A percentile compares a stretch with the other conserved stretches of the same genome.
phyloP scores from a whole-genome alignment of 1,140 invertebrate species.

The Cyphomyrmex costatus region DNA sequence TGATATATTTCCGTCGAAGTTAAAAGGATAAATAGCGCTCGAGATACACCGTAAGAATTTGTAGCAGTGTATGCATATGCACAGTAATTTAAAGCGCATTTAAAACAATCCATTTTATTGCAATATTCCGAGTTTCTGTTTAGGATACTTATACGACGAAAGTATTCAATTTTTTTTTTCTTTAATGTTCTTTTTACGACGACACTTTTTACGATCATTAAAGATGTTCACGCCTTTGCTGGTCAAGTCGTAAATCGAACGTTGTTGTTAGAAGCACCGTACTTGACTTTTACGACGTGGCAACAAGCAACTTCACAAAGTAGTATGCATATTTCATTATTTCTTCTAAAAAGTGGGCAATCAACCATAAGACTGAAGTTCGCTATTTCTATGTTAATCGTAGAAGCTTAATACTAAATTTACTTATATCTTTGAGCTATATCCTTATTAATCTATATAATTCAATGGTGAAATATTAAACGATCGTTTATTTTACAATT shows the following conservation, averaged over 20 bases:
- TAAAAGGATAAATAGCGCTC: background rate
- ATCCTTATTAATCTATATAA: background rate
- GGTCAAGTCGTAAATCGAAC: constrained; percentile 10
- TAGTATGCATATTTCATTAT: constrained; percentile 62
- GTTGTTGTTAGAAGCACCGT: background rate
- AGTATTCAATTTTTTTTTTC: constrained; percentile 45
- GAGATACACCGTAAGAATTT: background rate
- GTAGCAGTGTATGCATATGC: background rate
- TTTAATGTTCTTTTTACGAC: background rate
- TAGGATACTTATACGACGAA: background rate
- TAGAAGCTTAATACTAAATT: constrained; percentile 1
- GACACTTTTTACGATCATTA: constrained; percentile 38
- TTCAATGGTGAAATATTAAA: background rate
- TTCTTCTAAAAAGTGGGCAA: background rate
- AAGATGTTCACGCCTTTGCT: constrained; percentile 21
- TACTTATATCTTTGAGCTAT: background rate
- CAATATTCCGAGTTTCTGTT: background rate
- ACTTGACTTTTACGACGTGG: constrained; percentile 59
- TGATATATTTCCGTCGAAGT: background rate
- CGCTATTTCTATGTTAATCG: background rate
- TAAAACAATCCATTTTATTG: background rate
- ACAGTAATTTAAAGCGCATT: background rate
- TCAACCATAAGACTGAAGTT: constrained; percentile 19
- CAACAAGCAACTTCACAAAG: constrained; percentile 44
- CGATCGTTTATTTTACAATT: background rate